Conservation (phyloP, 2,888 invertebrate genomes). For the Leptinotarsa tumamoca region DNA sequence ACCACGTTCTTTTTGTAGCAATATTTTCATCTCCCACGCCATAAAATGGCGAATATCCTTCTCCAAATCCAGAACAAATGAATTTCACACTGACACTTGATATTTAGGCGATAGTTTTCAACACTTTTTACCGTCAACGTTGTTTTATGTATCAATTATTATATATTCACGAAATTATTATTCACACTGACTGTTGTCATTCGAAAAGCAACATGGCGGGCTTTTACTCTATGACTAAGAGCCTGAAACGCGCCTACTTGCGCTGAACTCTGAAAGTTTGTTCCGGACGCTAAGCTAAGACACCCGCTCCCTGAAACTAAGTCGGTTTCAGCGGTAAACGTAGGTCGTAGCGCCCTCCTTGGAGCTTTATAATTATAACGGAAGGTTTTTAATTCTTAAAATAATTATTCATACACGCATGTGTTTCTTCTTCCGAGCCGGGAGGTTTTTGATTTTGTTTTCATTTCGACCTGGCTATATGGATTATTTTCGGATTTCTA, state of each 20-base stretch:
- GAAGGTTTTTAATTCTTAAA: conserved; percentile 57
- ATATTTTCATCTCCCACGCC: conserved; percentile 29
- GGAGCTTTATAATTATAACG: conserved; percentile 49
- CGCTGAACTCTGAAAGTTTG: conserved; percentile 49
- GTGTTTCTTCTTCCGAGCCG: conserved; percentile 41
- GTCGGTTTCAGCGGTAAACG: conserved; percentile 33
- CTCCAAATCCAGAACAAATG: conserved; percentile 43
- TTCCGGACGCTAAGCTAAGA: conserved; percentile 12
- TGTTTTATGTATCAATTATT: not conserved
- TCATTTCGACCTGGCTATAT: conserved; percentile 35
- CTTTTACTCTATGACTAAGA: conserved; percentile 49
- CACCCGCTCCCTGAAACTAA: conserved; percentile 25
- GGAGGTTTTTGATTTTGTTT: conserved; percentile 44
- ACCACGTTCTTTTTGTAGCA: conserved; percentile 33
- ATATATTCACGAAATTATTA: conserved; percentile 27
- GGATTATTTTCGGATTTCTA: conserved; percentile 42
- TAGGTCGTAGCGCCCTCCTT: conserved; percentile 34
- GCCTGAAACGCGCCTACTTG: conserved; percentile 49
- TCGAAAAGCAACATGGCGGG: conserved; percentile 48
- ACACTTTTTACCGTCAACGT: not conserved
- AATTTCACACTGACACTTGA: conserved; percentile 12
- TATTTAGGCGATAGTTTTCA: not conserved
- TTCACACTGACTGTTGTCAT: conserved; percentile 26
- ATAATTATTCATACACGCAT: conserved; percentile 55
- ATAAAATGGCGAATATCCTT: conserved; percentile 48